phyloP scores from a whole-genome alignment of 2,113 vertebrate genomes.

The Otocyon megalotis region DNA sequence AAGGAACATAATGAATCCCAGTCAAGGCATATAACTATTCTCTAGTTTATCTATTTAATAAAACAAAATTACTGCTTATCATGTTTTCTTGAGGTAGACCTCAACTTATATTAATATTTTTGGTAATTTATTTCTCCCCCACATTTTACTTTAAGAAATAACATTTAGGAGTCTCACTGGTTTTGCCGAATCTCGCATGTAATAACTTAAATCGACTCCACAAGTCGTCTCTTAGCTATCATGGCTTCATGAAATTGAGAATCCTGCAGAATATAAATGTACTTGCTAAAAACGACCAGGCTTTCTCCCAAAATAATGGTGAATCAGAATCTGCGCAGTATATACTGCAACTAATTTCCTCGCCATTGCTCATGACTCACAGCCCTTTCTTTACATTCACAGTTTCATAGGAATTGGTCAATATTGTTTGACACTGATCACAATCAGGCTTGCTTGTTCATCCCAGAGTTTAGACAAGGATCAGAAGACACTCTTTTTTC shows the following conservation, averaged over 20 bases:
- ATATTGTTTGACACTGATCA: conserved; percentile 34
- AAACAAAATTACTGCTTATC: not conserved
- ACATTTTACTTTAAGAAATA: conserved; percentile 40
- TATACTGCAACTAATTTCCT: conserved; percentile 5
- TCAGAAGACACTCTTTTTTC: conserved; percentile 47
- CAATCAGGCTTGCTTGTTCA: conserved; percentile 37
- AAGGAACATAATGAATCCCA: not conserved
- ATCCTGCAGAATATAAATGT: not conserved
- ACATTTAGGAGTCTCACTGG: not conserved
- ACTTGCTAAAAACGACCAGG: not conserved
- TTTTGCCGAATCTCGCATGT: not conserved
- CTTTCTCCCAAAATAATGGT: conserved; percentile 10
- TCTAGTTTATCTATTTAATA: not conserved
- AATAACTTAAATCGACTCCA: not conserved
- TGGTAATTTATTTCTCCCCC: not conserved
- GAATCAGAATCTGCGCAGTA: conserved; percentile 18
- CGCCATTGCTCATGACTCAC: not conserved
- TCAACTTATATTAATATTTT: not conserved
- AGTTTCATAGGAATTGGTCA: conserved; percentile 54
- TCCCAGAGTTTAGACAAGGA: conserved; percentile 45
- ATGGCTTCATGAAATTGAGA: not conserved
- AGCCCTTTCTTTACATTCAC: conserved; percentile 11
- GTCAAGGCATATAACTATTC: not conserved
- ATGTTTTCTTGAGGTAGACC: not conserved
- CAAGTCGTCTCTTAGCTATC: not conserved